Conservation (phyloP, 92 coral and sea anemone species). For the Hydrozoanthus gracilis region DNA sequence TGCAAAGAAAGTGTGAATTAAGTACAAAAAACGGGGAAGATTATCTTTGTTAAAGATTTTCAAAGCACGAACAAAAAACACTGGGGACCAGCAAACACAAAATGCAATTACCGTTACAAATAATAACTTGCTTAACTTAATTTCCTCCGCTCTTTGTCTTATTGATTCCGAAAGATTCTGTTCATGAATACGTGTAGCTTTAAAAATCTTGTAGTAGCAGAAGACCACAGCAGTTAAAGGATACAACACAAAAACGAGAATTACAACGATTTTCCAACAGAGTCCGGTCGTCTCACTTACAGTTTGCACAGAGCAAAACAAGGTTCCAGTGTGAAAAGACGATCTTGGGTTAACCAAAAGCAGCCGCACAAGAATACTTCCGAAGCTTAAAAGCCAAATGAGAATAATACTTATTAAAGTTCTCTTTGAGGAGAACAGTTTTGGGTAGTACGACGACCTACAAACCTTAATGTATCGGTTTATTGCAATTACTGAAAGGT, state of each 20-base stretch:
- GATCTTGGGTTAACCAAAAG: neutral
- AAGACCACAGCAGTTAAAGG: neutral
- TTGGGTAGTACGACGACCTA: neutral
- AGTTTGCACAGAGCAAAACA: neutral
- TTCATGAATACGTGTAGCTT: neutral
- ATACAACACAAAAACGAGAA: neutral
- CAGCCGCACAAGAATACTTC: neutral
- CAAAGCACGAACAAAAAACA: neutral
- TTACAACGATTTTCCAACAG: neutral
- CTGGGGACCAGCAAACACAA: conserved; percentile 20
- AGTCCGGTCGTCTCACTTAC: conserved; percentile 1
- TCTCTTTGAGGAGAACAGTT: neutral
- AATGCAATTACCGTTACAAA: conserved; percentile 1
- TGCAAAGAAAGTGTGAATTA: neutral
- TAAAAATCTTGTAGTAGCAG: conserved; percentile 19
- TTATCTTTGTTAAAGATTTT: neutral
- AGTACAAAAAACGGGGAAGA: conserved; percentile 4
- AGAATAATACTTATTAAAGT: neutral
- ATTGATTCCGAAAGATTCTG: neutral
- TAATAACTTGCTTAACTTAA: neutral
- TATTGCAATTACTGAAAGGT: conserved; percentile 16
- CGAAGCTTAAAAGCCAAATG: neutral
- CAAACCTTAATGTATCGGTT: conserved; percentile 27
- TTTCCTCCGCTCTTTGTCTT: conserved; percentile 1
- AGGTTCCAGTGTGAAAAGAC: conserved; percentile 13